Evolutionary conservation across 2,888 invertebrate species (phyloP), one percentile per base, ranked within the genome.

Genomic region (Standfussiana lucernea): DNA sequence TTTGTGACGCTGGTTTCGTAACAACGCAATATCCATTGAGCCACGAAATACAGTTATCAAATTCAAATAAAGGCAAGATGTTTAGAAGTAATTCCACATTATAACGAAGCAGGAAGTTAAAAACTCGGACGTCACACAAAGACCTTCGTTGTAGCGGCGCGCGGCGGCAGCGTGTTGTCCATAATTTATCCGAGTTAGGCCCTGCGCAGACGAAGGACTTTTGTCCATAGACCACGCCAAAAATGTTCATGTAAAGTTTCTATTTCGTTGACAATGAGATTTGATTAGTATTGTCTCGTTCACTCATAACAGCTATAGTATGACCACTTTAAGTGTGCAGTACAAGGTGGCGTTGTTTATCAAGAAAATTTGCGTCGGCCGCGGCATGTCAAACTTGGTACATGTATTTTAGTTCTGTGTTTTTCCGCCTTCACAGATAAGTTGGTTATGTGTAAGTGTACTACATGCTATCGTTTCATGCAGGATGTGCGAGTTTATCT

Each of bases 91-190:
- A 80, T 78, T 72, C 72, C 61, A 78, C 72, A 79, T 74, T 75
- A 70, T 68, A 80, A 68, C 69, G 73, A 75, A 87, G 85, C 85
- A 90, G 88, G 88, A 90, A 91, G 88, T 86, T 77, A 82, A 68
- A 53, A 85, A 80, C 79, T 79, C 77, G 73, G 82, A 84, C 91
- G 90, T 89, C 88, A 86, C 75, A 82, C 72, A 79, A 83, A 86
- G 86, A 82, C 86, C 88, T 89, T 86, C 83, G 56, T 59, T 77
- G 72, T 68, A 42, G 82, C 81, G 76, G 83, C 85, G n/a, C n/a
- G n/a, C n/a, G n/a, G n/a, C n/a, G n/a, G n/a, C n/a, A n/a, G n/a
- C n/a, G 80, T 87, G 86, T 83, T 86, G 77, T 76, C 84, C 85
- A 85, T 87, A 87, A 88, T 82, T 86, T 80, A 87, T 85, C 77